These are phyloP conservation scores for Leptosomus discolor DNA, from an alignment of 2,113 vertebrate species.

Conservation along the genomic window DNA sequence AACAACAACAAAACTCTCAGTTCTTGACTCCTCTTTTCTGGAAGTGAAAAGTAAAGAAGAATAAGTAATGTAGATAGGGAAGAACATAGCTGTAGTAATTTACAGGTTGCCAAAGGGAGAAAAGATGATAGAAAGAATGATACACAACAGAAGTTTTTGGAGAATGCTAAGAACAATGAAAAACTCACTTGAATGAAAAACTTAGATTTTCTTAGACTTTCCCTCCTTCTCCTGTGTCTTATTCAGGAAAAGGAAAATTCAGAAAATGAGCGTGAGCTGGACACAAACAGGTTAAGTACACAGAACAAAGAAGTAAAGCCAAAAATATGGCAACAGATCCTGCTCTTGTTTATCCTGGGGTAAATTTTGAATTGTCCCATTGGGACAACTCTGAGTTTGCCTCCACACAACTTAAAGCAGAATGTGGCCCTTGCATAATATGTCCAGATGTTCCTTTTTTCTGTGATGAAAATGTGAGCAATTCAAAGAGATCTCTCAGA, in stretches of 20 bases:
- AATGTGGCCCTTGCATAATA: slow-evolving; percentile 43
- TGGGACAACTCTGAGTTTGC: slow-evolving; percentile 14
- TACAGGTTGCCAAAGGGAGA: background rate
- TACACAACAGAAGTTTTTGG: background rate
- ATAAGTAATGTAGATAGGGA: background rate
- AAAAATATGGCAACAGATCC: background rate
- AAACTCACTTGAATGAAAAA: background rate
- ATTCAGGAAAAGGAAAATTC: background rate
- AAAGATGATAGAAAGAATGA: background rate
- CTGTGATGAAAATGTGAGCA: slow-evolving; percentile 1
- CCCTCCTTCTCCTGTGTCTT: background rate
- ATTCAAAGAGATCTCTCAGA: slow-evolving; percentile 23
- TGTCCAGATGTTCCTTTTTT: slow-evolving; percentile 37
- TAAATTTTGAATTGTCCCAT: background rate
- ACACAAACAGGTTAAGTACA: background rate
- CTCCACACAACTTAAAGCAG: background rate
- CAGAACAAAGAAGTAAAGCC: background rate
- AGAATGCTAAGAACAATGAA: background rate
- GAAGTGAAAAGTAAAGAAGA: background rate
- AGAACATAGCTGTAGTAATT: background rate
- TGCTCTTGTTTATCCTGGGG: slow-evolving; percentile 9
- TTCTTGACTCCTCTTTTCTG: slow-evolving; percentile 1
- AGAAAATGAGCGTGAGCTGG: background rate
- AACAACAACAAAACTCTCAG: background rate
- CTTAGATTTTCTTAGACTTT: background rate